phyloP scores from a whole-genome alignment of 2,113 vertebrate species.

The Girardinichthys multiradiatus region DNA sequence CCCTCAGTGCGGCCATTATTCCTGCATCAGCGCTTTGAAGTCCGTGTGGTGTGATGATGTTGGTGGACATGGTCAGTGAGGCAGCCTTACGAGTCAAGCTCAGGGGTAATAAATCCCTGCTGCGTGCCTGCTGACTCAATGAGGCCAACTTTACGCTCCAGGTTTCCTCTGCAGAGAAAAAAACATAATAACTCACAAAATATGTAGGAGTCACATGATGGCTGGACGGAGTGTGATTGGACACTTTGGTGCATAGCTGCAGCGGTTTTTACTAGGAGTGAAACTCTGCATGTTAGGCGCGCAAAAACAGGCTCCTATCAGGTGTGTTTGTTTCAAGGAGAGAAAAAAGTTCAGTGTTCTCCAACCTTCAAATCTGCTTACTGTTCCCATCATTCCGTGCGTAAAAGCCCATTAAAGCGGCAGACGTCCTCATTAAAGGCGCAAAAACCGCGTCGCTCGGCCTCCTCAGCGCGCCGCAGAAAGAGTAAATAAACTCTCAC shows the following conservation, averaged over 20 bases:
- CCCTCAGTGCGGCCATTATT: constrained; percentile 57
- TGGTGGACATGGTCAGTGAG: constrained; percentile 32
- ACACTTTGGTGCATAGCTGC: too few species aligned
- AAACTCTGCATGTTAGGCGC: neutral
- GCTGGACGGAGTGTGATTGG: neutral
- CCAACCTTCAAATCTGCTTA: too few species aligned
- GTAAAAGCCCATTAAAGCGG: neutral
- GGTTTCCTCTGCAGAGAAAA: neutral
- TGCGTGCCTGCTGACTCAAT: neutral
- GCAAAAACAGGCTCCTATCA: neutral
- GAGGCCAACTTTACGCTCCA: neutral
- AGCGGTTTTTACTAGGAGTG: too few species aligned
- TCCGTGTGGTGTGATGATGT: constrained; percentile 52
- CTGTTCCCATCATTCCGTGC: too few species aligned
- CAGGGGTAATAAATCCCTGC: constrained; percentile 30
- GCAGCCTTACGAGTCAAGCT: constrained; percentile 24
- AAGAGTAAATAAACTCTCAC: constrained; percentile 44
- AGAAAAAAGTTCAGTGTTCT: too few species aligned
- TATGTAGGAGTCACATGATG: neutral
- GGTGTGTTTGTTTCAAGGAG: neutral
- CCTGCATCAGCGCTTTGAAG: constrained; percentile 66
- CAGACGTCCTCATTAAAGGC: too few species aligned
- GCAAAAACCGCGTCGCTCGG: too few species aligned
- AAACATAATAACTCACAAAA: neutral
- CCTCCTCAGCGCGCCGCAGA: constrained; percentile 8